Conservation (phyloP, 1,140 invertebrate species). For the Camponotus floridanus region DNA sequence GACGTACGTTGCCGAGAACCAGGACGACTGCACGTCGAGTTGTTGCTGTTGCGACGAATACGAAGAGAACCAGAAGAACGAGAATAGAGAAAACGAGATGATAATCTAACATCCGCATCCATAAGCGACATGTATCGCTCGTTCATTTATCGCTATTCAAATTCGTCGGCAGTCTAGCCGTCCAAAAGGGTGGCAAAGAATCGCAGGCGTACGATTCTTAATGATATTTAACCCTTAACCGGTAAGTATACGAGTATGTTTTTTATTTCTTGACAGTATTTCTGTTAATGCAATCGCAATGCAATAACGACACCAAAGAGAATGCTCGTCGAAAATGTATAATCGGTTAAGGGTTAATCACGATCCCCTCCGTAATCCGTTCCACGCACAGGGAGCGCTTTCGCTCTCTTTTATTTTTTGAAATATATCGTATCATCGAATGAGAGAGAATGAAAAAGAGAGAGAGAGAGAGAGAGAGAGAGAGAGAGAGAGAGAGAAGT, state of each 20-base stretch:
- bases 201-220: background rate
- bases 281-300: background rate
- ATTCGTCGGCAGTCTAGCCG: background rate
- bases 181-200: background rate
- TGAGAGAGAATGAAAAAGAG: background rate
- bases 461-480: no score
- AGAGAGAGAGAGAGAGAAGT: background rate
- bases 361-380: slow-evolving; percentile 54
- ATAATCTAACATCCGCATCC: slow-evolving; percentile 77
- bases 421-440: background rate
- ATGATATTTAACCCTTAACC: slow-evolving; percentile 49
- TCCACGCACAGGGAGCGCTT: slow-evolving; percentile 21
- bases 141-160: background rate
- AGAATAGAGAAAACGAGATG: slow-evolving; percentile 85
- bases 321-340: background rate
- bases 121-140: background rate
- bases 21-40: slow-evolving; percentile 76
- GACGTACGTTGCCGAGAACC: slow-evolving; percentile 80
- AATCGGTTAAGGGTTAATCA: slow-evolving; percentile 43
- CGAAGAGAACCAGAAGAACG: slow-evolving; percentile 84
- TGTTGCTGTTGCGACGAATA: slow-evolving; percentile 83
- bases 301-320: slow-evolving; percentile 14
- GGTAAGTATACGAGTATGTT: slow-evolving; percentile 13
- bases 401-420: slow-evolving; percentile 50
- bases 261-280: background rate